phyloP scores from a whole-genome alignment of 1,140 invertebrate genomes.

The Melipona quadrifasciata region DNA sequence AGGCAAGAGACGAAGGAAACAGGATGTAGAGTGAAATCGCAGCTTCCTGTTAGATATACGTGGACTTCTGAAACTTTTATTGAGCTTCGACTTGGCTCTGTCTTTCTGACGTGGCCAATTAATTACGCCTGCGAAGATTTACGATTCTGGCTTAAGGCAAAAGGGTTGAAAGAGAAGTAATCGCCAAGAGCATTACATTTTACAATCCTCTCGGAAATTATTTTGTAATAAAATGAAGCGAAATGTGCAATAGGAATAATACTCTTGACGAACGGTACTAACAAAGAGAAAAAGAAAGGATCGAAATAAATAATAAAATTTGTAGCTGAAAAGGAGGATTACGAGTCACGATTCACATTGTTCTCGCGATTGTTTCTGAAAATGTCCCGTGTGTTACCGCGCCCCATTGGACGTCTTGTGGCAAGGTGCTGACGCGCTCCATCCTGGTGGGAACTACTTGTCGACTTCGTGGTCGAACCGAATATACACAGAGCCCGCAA shows the following conservation, averaged over 20 bases:
- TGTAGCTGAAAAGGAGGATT: not conserved
- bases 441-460: constrained; percentile 80
- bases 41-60: too few species aligned
- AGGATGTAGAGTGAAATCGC: not conserved
- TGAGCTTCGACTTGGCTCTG: not conserved
- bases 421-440: constrained; percentile 68
- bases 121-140: not conserved
- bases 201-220: too few species aligned
- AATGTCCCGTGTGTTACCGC: constrained; percentile 56
- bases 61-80: not conserved
- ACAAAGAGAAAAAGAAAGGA: not conserved
- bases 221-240: not conserved
- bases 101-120: not conserved
- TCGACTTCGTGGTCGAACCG: constrained; percentile 60
- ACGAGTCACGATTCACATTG: constrained; percentile 40
- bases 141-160: not conserved
- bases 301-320: not conserved
- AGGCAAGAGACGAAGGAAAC: not conserved
- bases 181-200: too few species aligned
- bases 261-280: too few species aligned
- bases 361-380: constrained; percentile 53
- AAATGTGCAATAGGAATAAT: not conserved
- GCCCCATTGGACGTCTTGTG: constrained; percentile 33
- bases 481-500: constrained; percentile 22
- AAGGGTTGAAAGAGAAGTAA: too few species aligned